Conservation (phyloP, 2,113 vertebrate species). For the Chamaetylas fuelleborni region DNA sequence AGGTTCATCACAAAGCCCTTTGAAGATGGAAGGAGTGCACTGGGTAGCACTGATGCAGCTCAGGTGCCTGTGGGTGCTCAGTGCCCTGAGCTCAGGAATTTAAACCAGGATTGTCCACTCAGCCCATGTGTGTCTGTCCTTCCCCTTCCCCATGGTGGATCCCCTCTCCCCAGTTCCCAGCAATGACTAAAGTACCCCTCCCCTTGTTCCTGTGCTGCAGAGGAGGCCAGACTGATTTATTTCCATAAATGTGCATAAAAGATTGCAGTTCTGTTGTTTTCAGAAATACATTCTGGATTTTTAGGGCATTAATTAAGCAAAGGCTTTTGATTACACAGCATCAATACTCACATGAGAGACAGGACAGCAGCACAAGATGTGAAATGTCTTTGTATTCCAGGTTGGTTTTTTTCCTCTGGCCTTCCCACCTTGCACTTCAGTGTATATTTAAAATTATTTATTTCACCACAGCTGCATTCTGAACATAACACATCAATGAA, state of each 20-base stretch:
- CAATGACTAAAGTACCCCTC: not conserved
- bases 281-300: not conserved
- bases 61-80: constrained; percentile 42
- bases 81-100: not conserved
- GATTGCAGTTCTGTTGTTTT: not conserved
- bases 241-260: not conserved
- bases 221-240: not conserved
- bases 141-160: too few relatives aligned
- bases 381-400: not conserved
- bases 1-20: constrained; percentile 71
- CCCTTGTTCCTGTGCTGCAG: not conserved
- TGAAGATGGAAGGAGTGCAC: constrained; percentile 75
- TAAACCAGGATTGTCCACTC: not conserved
- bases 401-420: not conserved
- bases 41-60: constrained; percentile 75
- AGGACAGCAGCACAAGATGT: not conserved
- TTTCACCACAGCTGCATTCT: not conserved
- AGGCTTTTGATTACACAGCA: not conserved
- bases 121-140: not conserved
- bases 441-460: not conserved
- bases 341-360: not conserved
- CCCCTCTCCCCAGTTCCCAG: not conserved
- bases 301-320: not conserved
- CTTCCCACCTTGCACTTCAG: not conserved
- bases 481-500: not conserved